phyloP scores from a whole-genome alignment of 2,888 invertebrate species.

The Agrochola circellaris region DNA sequence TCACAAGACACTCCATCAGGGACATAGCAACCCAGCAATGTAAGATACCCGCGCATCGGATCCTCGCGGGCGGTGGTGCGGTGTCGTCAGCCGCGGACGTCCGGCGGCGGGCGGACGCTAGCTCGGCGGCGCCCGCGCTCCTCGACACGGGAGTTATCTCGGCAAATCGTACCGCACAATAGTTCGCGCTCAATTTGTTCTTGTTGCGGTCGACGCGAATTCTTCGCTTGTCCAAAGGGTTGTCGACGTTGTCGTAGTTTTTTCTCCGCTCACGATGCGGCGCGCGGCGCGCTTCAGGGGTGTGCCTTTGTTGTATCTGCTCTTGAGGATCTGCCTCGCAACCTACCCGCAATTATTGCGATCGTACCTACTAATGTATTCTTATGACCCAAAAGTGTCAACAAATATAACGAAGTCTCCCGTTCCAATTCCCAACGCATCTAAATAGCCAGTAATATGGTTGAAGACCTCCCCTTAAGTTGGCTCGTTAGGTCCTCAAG shows the following conservation, averaged over 20 bases:
- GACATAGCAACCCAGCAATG: slow-evolving; percentile 71
- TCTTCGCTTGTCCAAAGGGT: slow-evolving; percentile 87
- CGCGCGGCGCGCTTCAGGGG: slow-evolving; percentile 75
- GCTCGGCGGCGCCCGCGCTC: slow-evolving; percentile 81
- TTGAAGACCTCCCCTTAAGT: background rate
- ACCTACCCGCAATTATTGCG: slow-evolving; percentile 76
- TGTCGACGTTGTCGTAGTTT: slow-evolving; percentile 83
- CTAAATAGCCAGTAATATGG: background rate
- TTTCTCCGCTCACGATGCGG: slow-evolving; percentile 78
- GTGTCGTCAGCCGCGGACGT: slow-evolving; percentile 77
- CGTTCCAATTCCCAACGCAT: background rate
- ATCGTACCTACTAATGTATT: slow-evolving; percentile 72
- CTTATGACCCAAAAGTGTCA: slow-evolving; percentile 62
- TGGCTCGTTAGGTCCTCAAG: slow-evolving; percentile 10
- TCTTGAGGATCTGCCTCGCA: slow-evolving; percentile 76
- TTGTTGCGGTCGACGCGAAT: slow-evolving; percentile 89
- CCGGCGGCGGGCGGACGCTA: slow-evolving; percentile 78
- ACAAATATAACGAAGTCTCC: slow-evolving; percentile 50
- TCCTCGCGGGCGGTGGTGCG: slow-evolving; percentile 60
- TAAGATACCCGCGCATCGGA: slow-evolving; percentile 53
- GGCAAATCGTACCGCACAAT: slow-evolving; percentile 89
- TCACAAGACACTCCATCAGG: slow-evolving; percentile 43
- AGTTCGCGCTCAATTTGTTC: slow-evolving; percentile 90
- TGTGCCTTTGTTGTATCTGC: slow-evolving; percentile 79
- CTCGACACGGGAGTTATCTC: slow-evolving; percentile 88